These are phyloP conservation scores for Ypsolopha sequella DNA, from an alignment of 2,888 invertebrate genomes.

Conservation along the genomic window DNA sequence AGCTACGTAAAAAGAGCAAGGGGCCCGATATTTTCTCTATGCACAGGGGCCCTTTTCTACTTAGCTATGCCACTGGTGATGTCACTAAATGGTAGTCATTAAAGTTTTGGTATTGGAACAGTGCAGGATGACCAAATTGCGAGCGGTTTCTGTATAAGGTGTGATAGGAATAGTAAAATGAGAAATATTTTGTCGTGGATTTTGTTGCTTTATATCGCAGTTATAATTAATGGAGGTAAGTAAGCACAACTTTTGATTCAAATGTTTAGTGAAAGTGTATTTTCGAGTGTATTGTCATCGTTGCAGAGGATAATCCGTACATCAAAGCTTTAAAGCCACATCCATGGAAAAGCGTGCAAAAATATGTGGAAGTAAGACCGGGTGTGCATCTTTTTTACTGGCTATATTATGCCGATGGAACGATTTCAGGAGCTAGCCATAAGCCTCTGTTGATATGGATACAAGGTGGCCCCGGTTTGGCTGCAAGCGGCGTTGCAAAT, in stretches of 20 bases:
- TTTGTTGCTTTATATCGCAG: slow-evolving; percentile 6
- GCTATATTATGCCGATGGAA: slow-evolving; percentile 84
- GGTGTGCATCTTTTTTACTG: slow-evolving; percentile 89
- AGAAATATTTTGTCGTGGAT: slow-evolving; percentile 20
- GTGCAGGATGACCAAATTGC: not conserved
- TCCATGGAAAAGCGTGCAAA: slow-evolving; percentile 71
- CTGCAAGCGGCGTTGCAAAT: slow-evolving; percentile 87
- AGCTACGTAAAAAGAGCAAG: no score
- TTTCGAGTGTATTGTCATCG: not conserved
- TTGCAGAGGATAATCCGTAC: slow-evolving; percentile 33
- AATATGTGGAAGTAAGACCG: slow-evolving; percentile 78
- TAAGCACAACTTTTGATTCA: not conserved
- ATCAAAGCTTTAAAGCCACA: slow-evolving; percentile 23
- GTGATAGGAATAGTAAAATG: slow-evolving; percentile 9
- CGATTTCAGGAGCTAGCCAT: slow-evolving; percentile 59
- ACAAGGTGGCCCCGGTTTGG: slow-evolving; percentile 90
- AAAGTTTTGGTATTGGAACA: not conserved
- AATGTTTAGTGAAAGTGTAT: not conserved
- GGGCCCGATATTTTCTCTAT: no score
- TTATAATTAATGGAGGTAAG: slow-evolving; percentile 9
- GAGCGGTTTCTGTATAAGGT: not conserved
- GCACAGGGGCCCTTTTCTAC: no score
- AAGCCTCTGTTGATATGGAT: slow-evolving; percentile 87
- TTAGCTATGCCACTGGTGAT: no score
- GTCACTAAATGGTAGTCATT: not conserved